Conservation (phyloP, 2,888 invertebrate species). For the Daptonema setosum region DNA sequence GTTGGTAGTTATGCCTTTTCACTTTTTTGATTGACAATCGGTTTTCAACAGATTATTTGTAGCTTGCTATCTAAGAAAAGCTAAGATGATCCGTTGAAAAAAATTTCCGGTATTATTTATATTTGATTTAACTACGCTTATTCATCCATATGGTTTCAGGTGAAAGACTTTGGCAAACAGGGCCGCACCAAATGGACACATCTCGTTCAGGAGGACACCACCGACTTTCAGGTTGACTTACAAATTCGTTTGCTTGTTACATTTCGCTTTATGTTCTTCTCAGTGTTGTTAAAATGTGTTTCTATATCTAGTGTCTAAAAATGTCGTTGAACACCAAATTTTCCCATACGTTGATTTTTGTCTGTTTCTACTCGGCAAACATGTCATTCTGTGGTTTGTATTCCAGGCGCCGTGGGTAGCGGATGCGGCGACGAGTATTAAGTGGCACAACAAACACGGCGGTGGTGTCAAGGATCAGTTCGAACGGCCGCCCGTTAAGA, state of each 20-base stretch:
- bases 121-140: no score
- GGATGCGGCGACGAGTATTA: conserved; percentile 64
- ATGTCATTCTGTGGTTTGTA: conserved; percentile 31
- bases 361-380: background rate
- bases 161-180: conserved; percentile 95
- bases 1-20: conserved; percentile 1
- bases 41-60: conserved; percentile 5
- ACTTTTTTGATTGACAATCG: background rate
- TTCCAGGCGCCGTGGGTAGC: conserved; percentile 90
- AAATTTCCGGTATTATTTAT: no score
- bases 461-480: conserved; percentile 82
- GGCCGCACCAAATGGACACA: conserved; percentile 97
- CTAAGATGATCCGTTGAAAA: no score
- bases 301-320: no score
- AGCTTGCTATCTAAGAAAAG: no score
- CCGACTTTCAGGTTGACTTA: conserved; percentile 47
- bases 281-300: no score
- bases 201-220: conserved; percentile 93
- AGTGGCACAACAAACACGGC: conserved; percentile 62
- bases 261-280: no score
- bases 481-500: conserved; percentile 55
- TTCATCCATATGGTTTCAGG: conserved; percentile 35
- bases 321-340: no score
- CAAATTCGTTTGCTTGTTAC: no score
- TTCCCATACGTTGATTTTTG: conserved; percentile 4